Percentiles rank a stretch among this genome's conserved stretches.
phyloP scores from a whole-genome alignment of 2,113 vertebrate genomes.

The Salvelinus alpinus region DNA sequence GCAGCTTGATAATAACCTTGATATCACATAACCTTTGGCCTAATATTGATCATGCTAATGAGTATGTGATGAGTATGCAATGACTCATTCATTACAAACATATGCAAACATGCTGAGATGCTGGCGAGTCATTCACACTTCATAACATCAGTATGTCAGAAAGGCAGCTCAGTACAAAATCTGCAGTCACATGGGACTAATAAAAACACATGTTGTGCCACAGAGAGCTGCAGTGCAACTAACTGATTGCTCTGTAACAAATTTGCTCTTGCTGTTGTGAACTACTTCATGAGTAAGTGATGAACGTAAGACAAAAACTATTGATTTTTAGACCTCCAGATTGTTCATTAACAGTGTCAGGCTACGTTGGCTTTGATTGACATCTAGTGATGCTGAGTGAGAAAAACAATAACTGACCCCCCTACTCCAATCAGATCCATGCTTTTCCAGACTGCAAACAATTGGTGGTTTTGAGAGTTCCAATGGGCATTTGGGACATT shows the following conservation, averaged over 20 bases:
- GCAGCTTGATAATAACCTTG: too few relatives aligned
- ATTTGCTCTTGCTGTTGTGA: neutral
- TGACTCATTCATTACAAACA: too few relatives aligned
- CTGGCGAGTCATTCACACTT: too few relatives aligned
- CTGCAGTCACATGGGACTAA: neutral
- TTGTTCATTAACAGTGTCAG: neutral
- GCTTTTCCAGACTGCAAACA: too few relatives aligned
- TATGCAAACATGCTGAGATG: too few relatives aligned
- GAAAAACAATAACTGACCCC: too few relatives aligned
- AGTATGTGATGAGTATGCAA: too few relatives aligned
- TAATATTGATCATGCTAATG: too few relatives aligned
- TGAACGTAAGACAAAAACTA: neutral
- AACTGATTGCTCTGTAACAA: neutral
- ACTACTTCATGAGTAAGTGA: neutral
- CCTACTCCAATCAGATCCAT: too few relatives aligned
- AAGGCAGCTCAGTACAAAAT: neutral
- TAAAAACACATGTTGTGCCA: neutral
- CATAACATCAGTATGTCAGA: neutral
- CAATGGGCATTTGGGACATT: too few relatives aligned
- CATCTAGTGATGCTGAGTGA: neutral
- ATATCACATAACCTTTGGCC: too few relatives aligned
- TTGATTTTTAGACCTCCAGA: neutral
- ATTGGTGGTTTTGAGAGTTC: too few relatives aligned
- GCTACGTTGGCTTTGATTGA: neutral
- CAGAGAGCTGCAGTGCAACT: neutral